Base-by-base conservation (phyloP, 2,797 vertebrate genomes). In the Peromyscus attwateri region DNA sequence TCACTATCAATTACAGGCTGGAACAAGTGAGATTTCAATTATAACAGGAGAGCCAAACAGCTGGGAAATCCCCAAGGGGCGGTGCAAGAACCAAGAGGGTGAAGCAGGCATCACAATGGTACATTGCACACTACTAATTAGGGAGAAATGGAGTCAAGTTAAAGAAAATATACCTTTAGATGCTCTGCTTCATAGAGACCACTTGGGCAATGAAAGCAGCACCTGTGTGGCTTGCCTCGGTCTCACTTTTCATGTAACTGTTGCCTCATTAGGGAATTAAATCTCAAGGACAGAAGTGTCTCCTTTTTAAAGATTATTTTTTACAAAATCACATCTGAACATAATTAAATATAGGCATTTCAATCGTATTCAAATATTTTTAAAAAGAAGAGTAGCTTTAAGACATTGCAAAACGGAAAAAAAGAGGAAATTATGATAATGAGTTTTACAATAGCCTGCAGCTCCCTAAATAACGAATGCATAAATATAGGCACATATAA, bases 1-100 rank as follows among this genome's bases (percentile, higher is more conserved):
- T 98, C 97, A 97, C 98, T 98, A 98, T 99, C 98, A 99, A 96
- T 99, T 99, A 99, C 97, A 98, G 98, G 92, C 97, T 98, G 98
- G 97, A 98, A 98, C 98, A 98, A 98, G 98, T 98, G 97, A 98
- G 97, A 98, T 99, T 99, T 99, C 98, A 99, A 98, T 99, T 98
- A 99, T 97, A 98, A 97, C 89, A 98, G 97, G 97, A 98, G 97
- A 98, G 92, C 77, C 97, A 98, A 99, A 98, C 99, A 99, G 98
- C 98, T 99, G 98, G 98, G 96, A 97, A 98, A 98, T 98, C 97
- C 98, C 98, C 97, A 91, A 98, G 96, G 98, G 97, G 92, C 97
- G 96, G 94, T 96, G 60, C 85, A 98, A 71, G 89, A 98, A 98
- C 95, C 96, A 98, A 98, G 90, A 79, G 98, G 98, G 92, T 97